phyloP scores from a whole-genome alignment of 2,888 invertebrate genomes.

The Parnassius smintheus region DNA sequence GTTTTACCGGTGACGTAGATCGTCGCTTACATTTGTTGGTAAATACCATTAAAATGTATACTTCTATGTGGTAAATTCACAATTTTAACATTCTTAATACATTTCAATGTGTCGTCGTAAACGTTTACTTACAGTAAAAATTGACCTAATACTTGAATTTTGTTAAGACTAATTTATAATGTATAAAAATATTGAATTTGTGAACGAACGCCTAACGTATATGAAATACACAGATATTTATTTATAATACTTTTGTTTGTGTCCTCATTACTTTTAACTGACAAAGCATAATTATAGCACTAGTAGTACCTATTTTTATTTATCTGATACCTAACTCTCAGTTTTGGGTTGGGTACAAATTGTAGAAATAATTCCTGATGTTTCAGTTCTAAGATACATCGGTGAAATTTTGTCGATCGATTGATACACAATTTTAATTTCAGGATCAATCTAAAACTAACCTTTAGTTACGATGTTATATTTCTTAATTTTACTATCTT shows the following conservation, averaged over 20 bases:
- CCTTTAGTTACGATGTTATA: conserved; percentile 40
- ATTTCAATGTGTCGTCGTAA: conserved; percentile 18
- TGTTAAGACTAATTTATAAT: conserved; percentile 29
- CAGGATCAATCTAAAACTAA: conserved; percentile 33
- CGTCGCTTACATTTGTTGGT: conserved; percentile 13
- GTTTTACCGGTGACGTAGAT: conserved; percentile 24
- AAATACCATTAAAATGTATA: neutral
- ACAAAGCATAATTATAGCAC: conserved; percentile 65
- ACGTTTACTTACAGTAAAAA: conserved; percentile 15
- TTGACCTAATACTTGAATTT: conserved; percentile 18
- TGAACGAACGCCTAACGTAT: conserved; percentile 30
- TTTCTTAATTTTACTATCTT: conserved; percentile 31
- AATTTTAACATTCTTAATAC: neutral
- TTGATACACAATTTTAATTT: conserved; percentile 77
- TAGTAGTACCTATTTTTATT: conserved; percentile 53
- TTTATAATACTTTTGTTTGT: conserved; percentile 47
- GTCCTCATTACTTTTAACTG: conserved; percentile 47
- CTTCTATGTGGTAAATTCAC: too few species aligned
- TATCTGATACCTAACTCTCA: conserved; percentile 54
- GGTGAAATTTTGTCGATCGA: conserved; percentile 50
- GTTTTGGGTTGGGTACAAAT: conserved; percentile 47
- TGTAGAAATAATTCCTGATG: conserved; percentile 56
- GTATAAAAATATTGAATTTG: conserved; percentile 38
- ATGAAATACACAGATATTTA: conserved; percentile 41
- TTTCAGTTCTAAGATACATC: conserved; percentile 71